A percentile compares a stretch with the other conserved stretches of the same genome.
Conservation (phyloP, 2,113 vertebrate genomes). For the Cinclus mexicanus region DNA sequence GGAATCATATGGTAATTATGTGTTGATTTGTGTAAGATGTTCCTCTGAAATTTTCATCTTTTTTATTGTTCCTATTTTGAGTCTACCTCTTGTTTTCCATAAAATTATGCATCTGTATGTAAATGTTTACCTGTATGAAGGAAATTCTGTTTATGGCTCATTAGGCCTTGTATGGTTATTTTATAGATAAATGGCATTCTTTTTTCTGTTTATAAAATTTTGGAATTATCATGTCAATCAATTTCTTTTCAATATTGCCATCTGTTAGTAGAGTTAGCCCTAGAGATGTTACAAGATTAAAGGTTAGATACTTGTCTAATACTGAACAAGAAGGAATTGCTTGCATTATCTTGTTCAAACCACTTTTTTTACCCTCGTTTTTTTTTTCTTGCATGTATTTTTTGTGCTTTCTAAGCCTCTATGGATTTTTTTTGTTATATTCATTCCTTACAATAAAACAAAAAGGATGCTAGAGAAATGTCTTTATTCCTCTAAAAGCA, state of each 20-base stretch:
- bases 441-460: neutral
- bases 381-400: neutral
- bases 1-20: neutral
- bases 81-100: neutral
- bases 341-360: neutral
- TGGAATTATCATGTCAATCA: neutral
- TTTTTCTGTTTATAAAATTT: neutral
- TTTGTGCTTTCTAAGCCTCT: neutral
- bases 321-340: neutral
- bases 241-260: neutral
- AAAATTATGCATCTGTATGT: neutral
- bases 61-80: neutral
- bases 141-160: neutral
- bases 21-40: neutral
- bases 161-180: neutral
- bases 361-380: neutral
- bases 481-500: neutral
- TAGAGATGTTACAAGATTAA: neutral
- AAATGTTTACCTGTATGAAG: neutral
- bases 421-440: neutral
- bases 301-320: neutral
- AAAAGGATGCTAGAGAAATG: neutral
- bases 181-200: neutral
- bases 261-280: neutral
- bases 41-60: neutral